A percentile compares a stretch with the other conserved stretches of the same genome.
Evolutionary conservation across 2,113 vertebrate genomes (phyloP).

Genomic region (Columbina picui): DNA sequence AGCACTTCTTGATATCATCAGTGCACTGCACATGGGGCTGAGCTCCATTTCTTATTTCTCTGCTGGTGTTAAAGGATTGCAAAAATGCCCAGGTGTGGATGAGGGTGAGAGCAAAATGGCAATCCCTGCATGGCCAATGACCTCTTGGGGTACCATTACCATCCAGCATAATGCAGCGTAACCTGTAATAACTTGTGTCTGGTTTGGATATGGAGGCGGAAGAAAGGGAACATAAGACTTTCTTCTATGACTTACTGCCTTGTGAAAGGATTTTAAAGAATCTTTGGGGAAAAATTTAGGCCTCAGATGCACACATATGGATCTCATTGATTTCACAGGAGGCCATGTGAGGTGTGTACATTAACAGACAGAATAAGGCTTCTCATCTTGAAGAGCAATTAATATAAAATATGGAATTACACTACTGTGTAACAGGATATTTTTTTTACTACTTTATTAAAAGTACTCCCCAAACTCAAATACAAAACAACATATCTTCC

Average conservation of each 20-base stretch:
- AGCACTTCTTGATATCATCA: neutral
- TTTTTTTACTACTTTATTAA: slow-evolving; percentile 19
- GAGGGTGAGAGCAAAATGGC: rapidly evolving
- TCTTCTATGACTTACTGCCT: neutral
- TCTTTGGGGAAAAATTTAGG: neutral
- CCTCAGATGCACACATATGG: slow-evolving; percentile 2
- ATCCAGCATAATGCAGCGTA: neutral
- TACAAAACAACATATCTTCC: neutral
- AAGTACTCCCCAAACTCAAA: slow-evolving; percentile 3
- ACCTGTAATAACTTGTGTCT: neutral
- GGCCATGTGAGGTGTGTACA: neutral
- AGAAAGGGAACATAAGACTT: neutral
- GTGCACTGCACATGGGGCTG: neutral
- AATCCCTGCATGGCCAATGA: neutral
- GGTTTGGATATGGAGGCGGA: neutral
- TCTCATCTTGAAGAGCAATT: slow-evolving; percentile 42
- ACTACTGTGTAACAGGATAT: neutral
- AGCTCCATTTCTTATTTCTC: neutral
- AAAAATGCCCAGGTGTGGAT: neutral
- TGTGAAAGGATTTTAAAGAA: slow-evolving; percentile 34
- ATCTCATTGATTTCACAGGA: slow-evolving; percentile 8
- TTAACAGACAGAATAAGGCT: neutral
- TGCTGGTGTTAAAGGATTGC: neutral
- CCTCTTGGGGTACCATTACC: neutral
- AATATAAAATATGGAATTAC: slow-evolving; percentile 35